Evolutionary conservation across 2,797 vertebrate genomes (phyloP), one percentile per base, ranked within the genome.

Genomic region (Pitangus sulphuratus): DNA sequence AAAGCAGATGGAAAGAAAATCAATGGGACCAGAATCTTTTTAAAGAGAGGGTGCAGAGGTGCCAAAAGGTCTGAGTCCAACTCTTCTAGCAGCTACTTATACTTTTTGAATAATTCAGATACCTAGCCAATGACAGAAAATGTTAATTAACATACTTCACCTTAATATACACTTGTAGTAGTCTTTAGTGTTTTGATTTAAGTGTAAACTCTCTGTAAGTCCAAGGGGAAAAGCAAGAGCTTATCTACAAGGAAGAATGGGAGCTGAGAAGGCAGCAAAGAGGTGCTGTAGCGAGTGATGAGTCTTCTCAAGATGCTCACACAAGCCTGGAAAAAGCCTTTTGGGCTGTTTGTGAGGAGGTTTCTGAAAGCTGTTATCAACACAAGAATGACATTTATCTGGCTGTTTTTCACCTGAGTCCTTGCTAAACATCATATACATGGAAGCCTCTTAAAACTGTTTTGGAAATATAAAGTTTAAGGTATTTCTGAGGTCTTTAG

Each of bases 1-100:
- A 83, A 82, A 64, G 31, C 35, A 93, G 45, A 48, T 54, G 53
- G 64, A 91, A 85, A 83, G 88, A 60, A 93, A 94, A 82, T 76
- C 82, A 48, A 33, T 28, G 12, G 57, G 20, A 42, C 11, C 24
- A 71, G 53, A 78, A 71, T 85, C 40, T 70, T 82, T 82, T 53
- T 53, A 40, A 77, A 57, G 58, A 69, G 30, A 37, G 33, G 8
- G 8, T 56, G 44, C 3, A 11, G 42, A 68, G 61, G 45, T 47
- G n/a, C 21, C 21, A 61, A n/a, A 78, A 85, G 61, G 17, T 87
- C 72, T 0, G 1, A 71, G 15, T 53, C 57, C 42, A 45, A 10
- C 25, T 89, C 18, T 50, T 87, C 45, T n/a, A 61, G 30, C 11
- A 87, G 28, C 53, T 65, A 50, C 31, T 90, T 85, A n/a, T 0